These are phyloP conservation scores for Troides aeacus DNA, from an alignment of 2,888 invertebrate genomes.

Conservation along the genomic window DNA sequence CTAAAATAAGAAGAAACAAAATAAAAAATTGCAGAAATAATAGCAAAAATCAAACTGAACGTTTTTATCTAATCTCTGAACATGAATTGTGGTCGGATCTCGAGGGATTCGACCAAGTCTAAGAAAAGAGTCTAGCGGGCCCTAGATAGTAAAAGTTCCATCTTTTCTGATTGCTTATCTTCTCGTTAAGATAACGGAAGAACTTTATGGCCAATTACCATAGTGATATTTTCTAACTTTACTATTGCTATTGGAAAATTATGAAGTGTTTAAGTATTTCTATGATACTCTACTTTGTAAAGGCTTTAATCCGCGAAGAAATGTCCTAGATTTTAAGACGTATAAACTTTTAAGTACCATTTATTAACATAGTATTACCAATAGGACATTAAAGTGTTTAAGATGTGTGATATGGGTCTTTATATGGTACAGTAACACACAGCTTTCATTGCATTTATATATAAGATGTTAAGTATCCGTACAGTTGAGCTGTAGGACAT, in stretches of 20 bases:
- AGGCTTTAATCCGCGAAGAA: too few species aligned
- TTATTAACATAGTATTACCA: too few species aligned
- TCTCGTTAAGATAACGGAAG: not conserved
- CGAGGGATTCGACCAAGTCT: constrained; percentile 16
- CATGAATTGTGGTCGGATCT: constrained; percentile 17
- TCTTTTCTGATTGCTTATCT: constrained; percentile 24
- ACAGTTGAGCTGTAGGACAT: too few species aligned
- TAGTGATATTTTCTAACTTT: not conserved
- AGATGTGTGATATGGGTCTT: too few species aligned
- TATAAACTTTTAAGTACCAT: too few species aligned
- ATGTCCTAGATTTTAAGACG: too few species aligned
- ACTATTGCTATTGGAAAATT: not conserved
- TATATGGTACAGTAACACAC: too few species aligned
- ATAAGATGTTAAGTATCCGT: too few species aligned
- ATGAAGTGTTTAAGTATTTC: too few species aligned
- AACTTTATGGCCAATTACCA: not conserved
- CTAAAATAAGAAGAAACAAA: not conserved
- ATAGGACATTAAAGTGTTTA: too few species aligned
- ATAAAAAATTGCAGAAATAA: not conserved
- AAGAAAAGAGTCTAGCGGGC: constrained; percentile 20
- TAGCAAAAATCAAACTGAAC: constrained; percentile 2
- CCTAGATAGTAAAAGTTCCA: constrained; percentile 20
- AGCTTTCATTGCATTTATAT: too few species aligned
- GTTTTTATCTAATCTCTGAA: constrained; percentile 20
- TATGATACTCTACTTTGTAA: too few species aligned